Evolutionary conservation across 2,888 invertebrate species (phyloP).

Genomic region (Tupiocoris notatus): DNA sequence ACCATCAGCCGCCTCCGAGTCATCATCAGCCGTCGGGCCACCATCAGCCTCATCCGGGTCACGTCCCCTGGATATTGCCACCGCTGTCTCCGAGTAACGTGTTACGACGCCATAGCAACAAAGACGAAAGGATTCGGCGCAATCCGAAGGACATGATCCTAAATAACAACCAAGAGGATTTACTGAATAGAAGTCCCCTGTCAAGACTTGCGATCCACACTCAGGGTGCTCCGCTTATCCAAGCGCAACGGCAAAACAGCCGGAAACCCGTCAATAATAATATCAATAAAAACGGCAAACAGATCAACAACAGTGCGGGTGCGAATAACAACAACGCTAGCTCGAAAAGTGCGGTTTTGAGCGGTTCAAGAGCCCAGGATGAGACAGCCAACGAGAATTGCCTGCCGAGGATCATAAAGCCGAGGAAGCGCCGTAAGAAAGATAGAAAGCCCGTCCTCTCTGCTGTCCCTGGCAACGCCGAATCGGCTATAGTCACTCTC

Average conservation of each 20-base stretch:
- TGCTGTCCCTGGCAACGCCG: neutral
- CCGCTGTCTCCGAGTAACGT: conserved; percentile 54
- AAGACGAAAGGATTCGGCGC: conserved; percentile 50
- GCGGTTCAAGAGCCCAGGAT: conserved; percentile 51
- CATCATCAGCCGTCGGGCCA: conserved; percentile 30
- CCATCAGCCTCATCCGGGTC: conserved; percentile 33
- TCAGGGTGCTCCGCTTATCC: conserved; percentile 80
- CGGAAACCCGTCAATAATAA: conserved; percentile 43
- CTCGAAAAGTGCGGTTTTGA: neutral
- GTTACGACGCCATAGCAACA: conserved; percentile 54
- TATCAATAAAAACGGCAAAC: conserved; percentile 27
- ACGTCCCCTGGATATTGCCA: conserved; percentile 70
- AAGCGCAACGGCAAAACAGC: conserved; percentile 61
- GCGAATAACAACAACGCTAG: neutral
- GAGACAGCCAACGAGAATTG: conserved; percentile 68
- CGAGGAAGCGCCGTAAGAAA: conserved; percentile 85
- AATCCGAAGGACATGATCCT: conserved; percentile 49
- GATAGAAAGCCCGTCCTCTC: conserved; percentile 67
- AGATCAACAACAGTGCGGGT: neutral
- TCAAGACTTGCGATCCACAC: conserved; percentile 78
- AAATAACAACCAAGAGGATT: conserved; percentile 43
- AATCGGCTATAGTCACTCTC: conserved; percentile 52
- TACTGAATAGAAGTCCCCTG: conserved; percentile 58
- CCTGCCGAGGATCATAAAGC: conserved; percentile 84
- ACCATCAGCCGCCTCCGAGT: conserved; percentile 34